Evolutionary conservation across 2,113 vertebrate genomes (phyloP), one percentile per base, ranked within the genome.

Genomic region (Centropristis striata): DNA sequence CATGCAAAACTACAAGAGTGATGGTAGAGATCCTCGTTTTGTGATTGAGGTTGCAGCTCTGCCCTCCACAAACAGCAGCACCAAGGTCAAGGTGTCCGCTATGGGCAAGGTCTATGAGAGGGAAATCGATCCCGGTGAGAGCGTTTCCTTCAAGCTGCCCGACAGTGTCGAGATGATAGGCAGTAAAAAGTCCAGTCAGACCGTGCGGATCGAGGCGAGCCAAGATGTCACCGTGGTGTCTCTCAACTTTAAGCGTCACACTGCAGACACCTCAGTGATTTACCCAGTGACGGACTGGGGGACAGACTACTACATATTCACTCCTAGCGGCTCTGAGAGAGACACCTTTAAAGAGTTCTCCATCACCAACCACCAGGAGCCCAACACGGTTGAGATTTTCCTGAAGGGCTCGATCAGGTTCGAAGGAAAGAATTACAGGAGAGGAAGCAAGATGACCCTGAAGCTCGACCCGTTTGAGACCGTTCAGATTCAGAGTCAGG

Each of bases 301-400:
- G 23, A 84, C 66, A 0, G 83, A 71, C 12, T 94, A 93, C 46
- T 87, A 91, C 9, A 49, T 92, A 71, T 8, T 94, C 54, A 95
- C 94, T 0, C 89, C 94, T 0, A 5, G 47, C 0, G 39, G 79
- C 21, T 0, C 14, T 1, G 53, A 78, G 0, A 0, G 5, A 6
- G 54, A 5, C 2, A 50, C 84, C 1, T 53, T 71, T 25, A 92
- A 93, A 65, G 92, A 94, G 64, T 73, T 94, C 58, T 90, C 93
- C 0, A 64, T 95, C 72, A 84, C 90, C 51, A 94, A 92, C 1
- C 82, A 90, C 3, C 53, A 53, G 0, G 37, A 54, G 0, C 68
- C 47, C 0, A 90, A 92, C 25, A 27, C 4, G 0, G 64, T 93
- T 42, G 80, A 58, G 0, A 16, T 95, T 51, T 4, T 51, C 2